These are phyloP conservation scores for Coelinius sp. DNA, from an alignment of 2,888 invertebrate species.

Conservation along the genomic window DNA sequence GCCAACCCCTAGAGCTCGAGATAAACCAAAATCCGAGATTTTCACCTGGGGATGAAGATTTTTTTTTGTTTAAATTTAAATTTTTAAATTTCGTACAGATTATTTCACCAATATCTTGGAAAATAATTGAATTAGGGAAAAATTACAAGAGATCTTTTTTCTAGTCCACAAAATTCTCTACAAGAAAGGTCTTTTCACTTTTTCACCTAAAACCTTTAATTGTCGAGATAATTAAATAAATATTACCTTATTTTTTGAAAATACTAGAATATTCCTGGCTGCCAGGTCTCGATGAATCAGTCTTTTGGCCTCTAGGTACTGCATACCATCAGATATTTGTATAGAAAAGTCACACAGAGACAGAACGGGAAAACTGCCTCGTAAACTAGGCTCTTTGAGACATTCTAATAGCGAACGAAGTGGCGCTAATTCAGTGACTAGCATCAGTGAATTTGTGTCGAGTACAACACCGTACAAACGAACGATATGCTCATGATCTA, in stretches of 20 bases:
- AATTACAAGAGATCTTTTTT: no score
- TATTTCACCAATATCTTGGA: no score
- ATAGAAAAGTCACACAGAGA: slow-evolving; percentile 95
- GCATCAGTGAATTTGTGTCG: slow-evolving; percentile 86
- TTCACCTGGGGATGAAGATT: slow-evolving; percentile 76
- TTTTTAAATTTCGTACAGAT: no score
- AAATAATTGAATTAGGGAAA: no score
- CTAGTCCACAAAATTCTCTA: no score
- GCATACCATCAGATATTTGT: slow-evolving; percentile 98
- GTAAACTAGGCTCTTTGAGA: slow-evolving; percentile 90
- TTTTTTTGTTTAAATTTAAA: no score
- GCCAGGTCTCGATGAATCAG: slow-evolving; percentile 98
- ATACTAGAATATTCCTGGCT: slow-evolving; percentile 97
- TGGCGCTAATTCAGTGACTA: slow-evolving; percentile 94
- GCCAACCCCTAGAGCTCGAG: slow-evolving; percentile 94
- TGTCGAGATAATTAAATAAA: not conserved
- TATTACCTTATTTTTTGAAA: slow-evolving; percentile 86
- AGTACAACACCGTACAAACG: slow-evolving; percentile 97
- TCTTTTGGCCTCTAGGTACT: slow-evolving; percentile 95
- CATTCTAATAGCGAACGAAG: slow-evolving; percentile 95
- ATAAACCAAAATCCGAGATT: slow-evolving; percentile 98
- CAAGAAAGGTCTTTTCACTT: no score
- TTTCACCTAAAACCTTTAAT: no score
- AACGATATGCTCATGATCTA: slow-evolving; percentile 97
- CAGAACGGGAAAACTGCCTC: slow-evolving; percentile 92